Conservation (phyloP, 2,797 vertebrate species). For the Sebastolobus alascanus region DNA sequence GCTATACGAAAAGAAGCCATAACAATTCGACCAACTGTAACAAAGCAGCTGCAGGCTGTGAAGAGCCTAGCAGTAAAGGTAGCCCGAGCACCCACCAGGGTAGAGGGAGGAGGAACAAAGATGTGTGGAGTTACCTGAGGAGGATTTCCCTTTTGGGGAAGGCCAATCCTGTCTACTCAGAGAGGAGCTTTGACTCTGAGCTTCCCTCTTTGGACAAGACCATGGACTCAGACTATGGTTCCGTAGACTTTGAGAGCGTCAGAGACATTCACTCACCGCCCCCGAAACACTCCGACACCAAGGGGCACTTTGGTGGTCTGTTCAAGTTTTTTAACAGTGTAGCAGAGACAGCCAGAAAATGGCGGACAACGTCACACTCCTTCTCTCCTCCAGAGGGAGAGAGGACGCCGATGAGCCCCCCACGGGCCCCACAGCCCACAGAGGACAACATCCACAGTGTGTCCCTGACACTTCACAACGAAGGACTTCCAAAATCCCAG, state of each 20-base stretch:
- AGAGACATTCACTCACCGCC: conserved; percentile 80
- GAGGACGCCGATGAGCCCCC: conserved; percentile 75
- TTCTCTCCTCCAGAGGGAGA: conserved; percentile 89
- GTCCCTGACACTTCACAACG: conserved; percentile 73
- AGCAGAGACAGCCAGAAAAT: conserved; percentile 89
- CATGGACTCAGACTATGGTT: conserved; percentile 83
- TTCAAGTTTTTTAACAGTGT: conserved; percentile 91
- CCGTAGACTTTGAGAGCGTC: conserved; percentile 85
- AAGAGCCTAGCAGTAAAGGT: conserved; percentile 80
- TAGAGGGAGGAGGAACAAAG: conserved; percentile 83
- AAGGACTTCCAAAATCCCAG: conserved; percentile 57
- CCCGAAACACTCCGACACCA: conserved; percentile 79
- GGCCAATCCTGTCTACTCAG: conserved; percentile 82
- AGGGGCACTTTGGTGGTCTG: conserved; percentile 88
- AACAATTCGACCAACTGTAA: conserved; percentile 81
- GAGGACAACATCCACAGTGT: conserved; percentile 72
- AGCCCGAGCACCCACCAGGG: conserved; percentile 77
- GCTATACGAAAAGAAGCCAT: conserved; percentile 78
- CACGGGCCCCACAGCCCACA: conserved; percentile 54
- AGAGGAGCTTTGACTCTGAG: conserved; percentile 87
- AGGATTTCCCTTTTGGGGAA: conserved; percentile 89
- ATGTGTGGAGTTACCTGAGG: conserved; percentile 93
- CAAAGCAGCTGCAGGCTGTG: conserved; percentile 73
- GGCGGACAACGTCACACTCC: conserved; percentile 87
- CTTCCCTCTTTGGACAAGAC: conserved; percentile 86